These are phyloP conservation scores for Pagrus major DNA, from an alignment of 2,113 vertebrate species.

Conservation along the genomic window DNA sequence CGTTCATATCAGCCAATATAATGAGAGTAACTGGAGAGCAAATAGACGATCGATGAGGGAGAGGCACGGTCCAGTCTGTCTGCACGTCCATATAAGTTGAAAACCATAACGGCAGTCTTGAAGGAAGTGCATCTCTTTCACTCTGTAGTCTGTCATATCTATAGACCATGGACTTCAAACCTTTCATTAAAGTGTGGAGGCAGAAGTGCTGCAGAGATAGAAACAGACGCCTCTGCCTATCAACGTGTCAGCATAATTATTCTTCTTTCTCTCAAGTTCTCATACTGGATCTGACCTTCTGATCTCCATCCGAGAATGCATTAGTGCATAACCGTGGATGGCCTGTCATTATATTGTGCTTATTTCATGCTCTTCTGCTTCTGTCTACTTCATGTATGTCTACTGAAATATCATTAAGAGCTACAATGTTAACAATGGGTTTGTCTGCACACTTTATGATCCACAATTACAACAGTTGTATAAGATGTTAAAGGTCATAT, in stretches of 20 bases:
- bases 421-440: too few species aligned
- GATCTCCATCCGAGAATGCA: not conserved
- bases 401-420: not conserved
- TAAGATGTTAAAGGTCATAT: too few species aligned
- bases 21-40: not conserved
- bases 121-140: not conserved
- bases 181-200: constrained; percentile 6
- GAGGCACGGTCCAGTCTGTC: not conserved
- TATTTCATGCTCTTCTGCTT: not conserved
- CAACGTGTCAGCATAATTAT: constrained; percentile 6
- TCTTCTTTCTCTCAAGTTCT: not conserved
- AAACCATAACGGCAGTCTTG: constrained; percentile 2
- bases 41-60: fast-evolving
- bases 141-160: not conserved
- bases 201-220: not conserved
- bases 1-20: not conserved
- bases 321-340: not conserved
- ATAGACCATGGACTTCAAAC: not conserved
- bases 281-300: not conserved
- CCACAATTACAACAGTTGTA: not conserved
- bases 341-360: not conserved
- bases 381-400: not conserved
- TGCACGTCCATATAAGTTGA: not conserved
- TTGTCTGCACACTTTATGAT: not conserved
- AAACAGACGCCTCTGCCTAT: constrained; percentile 15